Base-by-base conservation (phyloP, 2,888 invertebrate species). In the Zeuzera pyrina region DNA sequence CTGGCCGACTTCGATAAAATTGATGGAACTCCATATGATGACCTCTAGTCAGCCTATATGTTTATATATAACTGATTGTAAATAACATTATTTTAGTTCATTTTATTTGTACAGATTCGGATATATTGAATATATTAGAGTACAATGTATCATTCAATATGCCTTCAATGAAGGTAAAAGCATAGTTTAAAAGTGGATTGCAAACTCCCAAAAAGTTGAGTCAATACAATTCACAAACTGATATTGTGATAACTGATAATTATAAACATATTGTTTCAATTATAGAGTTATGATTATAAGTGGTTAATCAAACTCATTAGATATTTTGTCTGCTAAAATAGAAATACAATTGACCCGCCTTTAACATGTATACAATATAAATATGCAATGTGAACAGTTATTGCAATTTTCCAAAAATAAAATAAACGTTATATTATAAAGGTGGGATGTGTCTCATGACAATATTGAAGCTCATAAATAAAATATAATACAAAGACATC, bases 101-200 rank as follows among this genome's bases (percentile, higher is more conserved):
- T 68, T 58, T 53, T 41, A 57, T 65, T 70, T 73, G 69, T 73
- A 74, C 65, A 56, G 65, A 67, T 67, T 57, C 62, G 57, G 53
- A 55, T 57, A 47, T 58, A 56, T 61, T 68, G 65, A 63, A 70
- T 62, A 59, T 45, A 58, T 60, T 57, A 57, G 65, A 72, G 76
- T 78, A 76, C 78, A 72, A 78, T 69, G 54, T 68, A 52, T 46
- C n/a, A n/a, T n/a, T 13, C 8, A 12, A 12, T 25, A 66, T 72
- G 71, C 81, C 81, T 81, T 81, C 79, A 77, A 64, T 81, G 81
- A 77, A 81, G 79, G 79, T 50, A 49, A 61, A 52, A 49, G 48
- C 55, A 32, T 57, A 55, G 50, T 50, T 52, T 54, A 49, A 52
- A 59, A 61, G 56, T 28, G 30, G 32, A 13, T 59, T 49, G 64